phyloP scores from a whole-genome alignment of 2,113 vertebrate species.

The cattle (Bos taurus) region ARS-UCD2.0 NC_037337.1:53454501-53455000 shows the following conservation, averaged over 20 bases:
- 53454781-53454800: neutral
- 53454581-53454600: neutral
- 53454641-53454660: neutral
- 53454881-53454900: constrained; percentile 6
- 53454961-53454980: neutral
- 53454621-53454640: neutral
- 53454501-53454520: neutral
- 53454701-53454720: neutral
- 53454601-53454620: constrained; percentile 30
- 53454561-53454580: neutral
- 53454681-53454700: neutral
- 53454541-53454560: constrained; percentile 25
- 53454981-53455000: neutral
- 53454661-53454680: neutral
- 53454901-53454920: neutral
- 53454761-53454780: neutral
- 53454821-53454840: neutral
- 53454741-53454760: neutral
- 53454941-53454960: neutral
- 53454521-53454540: neutral
- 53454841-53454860: neutral
- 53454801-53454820: neutral
- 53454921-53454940: neutral
- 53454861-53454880: neutral
- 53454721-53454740: neutral